Percentiles rank a stretch among this genome's conserved stretches.
phyloP scores from a whole-genome alignment of 1,140 invertebrate species.

The Dryas iulia region DNA sequence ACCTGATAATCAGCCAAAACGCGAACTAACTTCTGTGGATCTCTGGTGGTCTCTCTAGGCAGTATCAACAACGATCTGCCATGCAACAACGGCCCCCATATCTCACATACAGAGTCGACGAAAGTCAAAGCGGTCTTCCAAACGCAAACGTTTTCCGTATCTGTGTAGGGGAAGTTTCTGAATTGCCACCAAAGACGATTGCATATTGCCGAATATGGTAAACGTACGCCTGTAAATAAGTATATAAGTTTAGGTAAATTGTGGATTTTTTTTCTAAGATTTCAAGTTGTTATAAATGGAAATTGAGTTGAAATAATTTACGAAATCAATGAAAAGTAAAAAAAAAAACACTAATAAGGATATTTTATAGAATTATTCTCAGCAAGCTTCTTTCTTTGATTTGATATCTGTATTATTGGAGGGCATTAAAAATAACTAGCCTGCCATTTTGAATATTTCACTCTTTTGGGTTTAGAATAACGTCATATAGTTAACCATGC shows the following conservation, averaged over 20 bases:
- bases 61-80: conserved; percentile 86
- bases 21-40: conserved; percentile 86
- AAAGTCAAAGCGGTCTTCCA: conserved; percentile 95
- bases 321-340: no score
- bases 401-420: no score
- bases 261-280: not conserved
- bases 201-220: conserved; percentile 89
- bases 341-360: no score
- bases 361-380: no score
- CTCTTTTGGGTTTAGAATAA: no score
- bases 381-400: no score
- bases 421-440: no score
- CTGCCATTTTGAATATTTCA: no score
- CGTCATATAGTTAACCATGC: no score
- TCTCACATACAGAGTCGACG: conserved; percentile 92
- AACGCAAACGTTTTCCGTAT: conserved; percentile 85
- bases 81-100: conserved; percentile 91
- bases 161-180: conserved; percentile 85
- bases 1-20: conserved; percentile 86
- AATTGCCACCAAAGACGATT: conserved; percentile 94
- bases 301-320: no score
- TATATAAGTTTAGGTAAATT: not conserved
- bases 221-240: conserved; percentile 84
- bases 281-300: no score
- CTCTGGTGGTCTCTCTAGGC: conserved; percentile 85